Evolutionary conservation across 1,140 invertebrate genomes (phyloP).

Genomic region (Drosophila azteca): DNA sequence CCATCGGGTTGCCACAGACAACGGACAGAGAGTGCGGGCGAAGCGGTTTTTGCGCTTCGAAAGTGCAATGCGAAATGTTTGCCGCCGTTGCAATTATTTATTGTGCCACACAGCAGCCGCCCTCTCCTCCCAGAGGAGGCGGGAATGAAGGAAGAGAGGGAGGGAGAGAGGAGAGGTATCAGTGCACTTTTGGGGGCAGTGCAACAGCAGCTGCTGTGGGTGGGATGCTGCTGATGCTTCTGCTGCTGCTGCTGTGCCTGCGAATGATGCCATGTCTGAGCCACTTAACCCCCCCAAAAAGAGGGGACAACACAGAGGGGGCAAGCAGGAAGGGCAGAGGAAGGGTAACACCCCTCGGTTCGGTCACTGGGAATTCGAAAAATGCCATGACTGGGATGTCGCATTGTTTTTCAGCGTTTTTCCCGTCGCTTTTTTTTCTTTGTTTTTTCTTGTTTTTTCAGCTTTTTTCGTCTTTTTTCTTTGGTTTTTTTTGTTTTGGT

Average conservation of each 20-base stretch:
- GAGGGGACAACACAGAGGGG: no score
- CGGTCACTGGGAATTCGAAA: slow-evolving; percentile 37
- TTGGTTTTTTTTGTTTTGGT: slow-evolving; percentile 15
- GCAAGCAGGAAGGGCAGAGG: slow-evolving; percentile 10
- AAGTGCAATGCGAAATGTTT: slow-evolving; percentile 78
- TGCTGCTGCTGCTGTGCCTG: slow-evolving; percentile 24
- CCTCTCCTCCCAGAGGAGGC: slow-evolving; percentile 24
- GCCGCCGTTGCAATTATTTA: slow-evolving; percentile 79
- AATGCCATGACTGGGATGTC: slow-evolving; percentile 29
- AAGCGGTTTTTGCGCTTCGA: slow-evolving; percentile 67
- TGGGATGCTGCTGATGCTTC: slow-evolving; percentile 29
- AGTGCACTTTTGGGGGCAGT: slow-evolving; percentile 20
- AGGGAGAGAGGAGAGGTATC: no score
- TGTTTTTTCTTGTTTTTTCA: slow-evolving; percentile 24
- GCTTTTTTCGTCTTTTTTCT: slow-evolving; percentile 23
- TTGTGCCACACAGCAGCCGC: slow-evolving; percentile 53
- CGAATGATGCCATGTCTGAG: slow-evolving; percentile 46
- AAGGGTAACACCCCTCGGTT: slow-evolving; percentile 20
- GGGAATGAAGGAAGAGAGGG: slow-evolving; percentile 3
- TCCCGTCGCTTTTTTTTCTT: not conserved
- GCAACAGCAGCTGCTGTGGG: slow-evolving; percentile 55
- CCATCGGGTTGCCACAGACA: not conserved
- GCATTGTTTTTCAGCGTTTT: slow-evolving; percentile 34
- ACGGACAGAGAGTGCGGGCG: not conserved
- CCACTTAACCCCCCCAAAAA: slow-evolving; percentile 74